phyloP scores from a whole-genome alignment of 2,113 vertebrate genomes.

The Chelonoidis abingdonii region DNA sequence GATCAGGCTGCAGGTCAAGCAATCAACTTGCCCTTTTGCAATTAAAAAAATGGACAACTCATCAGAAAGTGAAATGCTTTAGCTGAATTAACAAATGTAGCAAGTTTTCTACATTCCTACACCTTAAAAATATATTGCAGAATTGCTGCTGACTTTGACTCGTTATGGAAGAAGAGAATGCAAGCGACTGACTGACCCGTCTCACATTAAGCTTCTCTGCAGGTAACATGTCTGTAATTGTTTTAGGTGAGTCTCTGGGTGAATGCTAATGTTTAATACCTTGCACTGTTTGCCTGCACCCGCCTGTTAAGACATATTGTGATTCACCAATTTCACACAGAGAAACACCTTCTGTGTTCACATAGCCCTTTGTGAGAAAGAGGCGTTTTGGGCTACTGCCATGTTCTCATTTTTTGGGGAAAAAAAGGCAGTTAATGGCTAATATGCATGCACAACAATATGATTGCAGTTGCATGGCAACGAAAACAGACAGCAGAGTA shows the following conservation, averaged over 20 bases:
- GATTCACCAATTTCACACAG: neutral
- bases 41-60: neutral
- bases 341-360: neutral
- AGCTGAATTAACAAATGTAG: neutral
- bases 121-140: neutral
- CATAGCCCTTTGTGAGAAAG: slow-evolving; percentile 7
- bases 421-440: neutral
- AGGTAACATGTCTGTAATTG: neutral
- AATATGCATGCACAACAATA: neutral
- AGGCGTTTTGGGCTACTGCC: slow-evolving; percentile 15
- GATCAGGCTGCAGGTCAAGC: neutral
- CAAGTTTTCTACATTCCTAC: neutral
- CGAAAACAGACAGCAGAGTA: neutral
- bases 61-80: neutral
- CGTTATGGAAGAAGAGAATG: neutral
- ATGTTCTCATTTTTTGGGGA: neutral
- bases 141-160: neutral
- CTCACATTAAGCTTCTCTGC: neutral
- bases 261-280: too few species aligned
- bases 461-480: slow-evolving; percentile 38
- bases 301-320: neutral
- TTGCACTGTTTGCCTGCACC: neutral
- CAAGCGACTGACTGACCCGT: neutral
- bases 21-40: neutral
- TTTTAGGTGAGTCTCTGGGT: neutral